phyloP scores from a whole-genome alignment of 2,888 invertebrate species.

The Altica lythri region DNA sequence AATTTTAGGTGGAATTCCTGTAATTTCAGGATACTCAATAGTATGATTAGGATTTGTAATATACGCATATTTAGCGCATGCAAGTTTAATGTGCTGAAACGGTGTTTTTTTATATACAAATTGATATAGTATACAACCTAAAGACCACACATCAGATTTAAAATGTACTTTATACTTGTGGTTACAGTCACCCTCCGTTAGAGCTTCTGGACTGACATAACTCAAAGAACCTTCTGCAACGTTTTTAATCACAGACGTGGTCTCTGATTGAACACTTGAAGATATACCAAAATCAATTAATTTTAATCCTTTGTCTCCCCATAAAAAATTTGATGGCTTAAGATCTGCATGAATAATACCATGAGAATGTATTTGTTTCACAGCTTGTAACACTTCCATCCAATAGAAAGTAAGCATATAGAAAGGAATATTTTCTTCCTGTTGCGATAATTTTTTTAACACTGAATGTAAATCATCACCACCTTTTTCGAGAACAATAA shows the following conservation, averaged over 20 bases:
- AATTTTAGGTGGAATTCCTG: conserved; percentile 64
- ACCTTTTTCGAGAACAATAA: conserved; percentile 91
- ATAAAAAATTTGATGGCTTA: conserved; percentile 95
- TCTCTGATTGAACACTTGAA: conserved; percentile 82
- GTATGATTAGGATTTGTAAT: conserved; percentile 58
- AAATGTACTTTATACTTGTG: conserved; percentile 66
- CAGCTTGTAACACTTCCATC: conserved; percentile 91
- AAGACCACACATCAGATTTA: conserved; percentile 96
- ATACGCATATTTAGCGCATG: conserved; percentile 41
- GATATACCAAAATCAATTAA: conserved; percentile 98
- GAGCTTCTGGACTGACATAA: conserved; percentile 95
- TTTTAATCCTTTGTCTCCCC: conserved; percentile 84
- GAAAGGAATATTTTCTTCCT: conserved; percentile 64
- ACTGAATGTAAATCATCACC: conserved; percentile 86
- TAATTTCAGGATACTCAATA: conserved; percentile 72
- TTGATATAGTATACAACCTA: conserved; percentile 95
- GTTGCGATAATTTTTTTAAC: conserved; percentile 60
- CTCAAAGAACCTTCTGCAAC: conserved; percentile 87
- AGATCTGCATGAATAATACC: conserved; percentile 96
- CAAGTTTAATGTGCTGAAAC: conserved; percentile 73
- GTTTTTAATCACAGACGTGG: conserved; percentile 85
- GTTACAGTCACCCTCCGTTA: conserved; percentile 66
- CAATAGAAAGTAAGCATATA: conserved; percentile 86
- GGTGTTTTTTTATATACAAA: conserved; percentile 90
- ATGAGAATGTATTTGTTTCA: conserved; percentile 78